Evolutionary conservation across 2,888 invertebrate genomes (phyloP).

Genomic region (Ectemnius cavifrons): DNA sequence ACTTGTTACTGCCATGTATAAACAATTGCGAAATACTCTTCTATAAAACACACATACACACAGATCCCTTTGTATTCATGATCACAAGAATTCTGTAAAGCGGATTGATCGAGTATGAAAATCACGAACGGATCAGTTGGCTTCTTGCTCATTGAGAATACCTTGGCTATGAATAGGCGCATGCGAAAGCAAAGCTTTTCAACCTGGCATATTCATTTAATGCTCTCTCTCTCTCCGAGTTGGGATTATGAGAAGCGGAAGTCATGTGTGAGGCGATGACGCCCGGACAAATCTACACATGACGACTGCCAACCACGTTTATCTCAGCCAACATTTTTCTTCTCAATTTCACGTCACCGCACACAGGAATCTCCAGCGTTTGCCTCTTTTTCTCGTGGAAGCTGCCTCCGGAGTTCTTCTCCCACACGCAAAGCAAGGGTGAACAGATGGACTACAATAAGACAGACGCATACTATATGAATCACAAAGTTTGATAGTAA

Average conservation of each 20-base stretch:
- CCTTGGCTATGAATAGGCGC: conserved; percentile 46
- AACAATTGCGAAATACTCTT: no score
- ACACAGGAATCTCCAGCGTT: no score
- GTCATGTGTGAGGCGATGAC: conserved; percentile 31
- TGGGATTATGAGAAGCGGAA: conserved; percentile 39
- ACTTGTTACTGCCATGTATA: no score
- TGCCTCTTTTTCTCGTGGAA: no score
- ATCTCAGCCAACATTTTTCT: neutral
- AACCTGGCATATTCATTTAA: conserved; percentile 40
- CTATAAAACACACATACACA: no score
- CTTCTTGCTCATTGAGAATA: conserved; percentile 29
- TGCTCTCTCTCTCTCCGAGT: conserved; percentile 33
- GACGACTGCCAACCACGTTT: neutral
- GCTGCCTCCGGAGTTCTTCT: no score
- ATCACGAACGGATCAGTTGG: conserved; percentile 26
- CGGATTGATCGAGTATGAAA: conserved; percentile 5
- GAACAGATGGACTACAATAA: no score
- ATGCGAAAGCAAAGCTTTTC: conserved; percentile 45
- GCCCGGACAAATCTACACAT: conserved; percentile 28
- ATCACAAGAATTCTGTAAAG: no score
- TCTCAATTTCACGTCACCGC: neutral
- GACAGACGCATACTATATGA: no score
- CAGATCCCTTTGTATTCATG: no score
- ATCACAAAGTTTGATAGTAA: conserved; percentile 24
- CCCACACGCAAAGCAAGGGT: no score